Evolutionary conservation across 2,797 vertebrate genomes (phyloP), one percentile per base, ranked within the genome.

Genomic region (Acipenser ruthenus): DNA sequence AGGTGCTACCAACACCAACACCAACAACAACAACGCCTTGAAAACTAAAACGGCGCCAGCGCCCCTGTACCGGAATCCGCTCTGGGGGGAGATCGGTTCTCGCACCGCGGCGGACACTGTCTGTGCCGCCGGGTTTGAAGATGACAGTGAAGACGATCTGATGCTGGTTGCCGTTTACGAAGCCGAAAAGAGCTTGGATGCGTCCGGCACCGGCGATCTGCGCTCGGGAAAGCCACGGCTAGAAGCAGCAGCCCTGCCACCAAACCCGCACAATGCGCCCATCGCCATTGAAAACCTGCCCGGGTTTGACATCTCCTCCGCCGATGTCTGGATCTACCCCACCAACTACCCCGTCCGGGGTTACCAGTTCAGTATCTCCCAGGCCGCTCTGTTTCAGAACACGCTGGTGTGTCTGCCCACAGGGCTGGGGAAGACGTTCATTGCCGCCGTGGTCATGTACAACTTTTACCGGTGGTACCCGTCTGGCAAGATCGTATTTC

Each of bases 381-480:
- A 82, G 63, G 80, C 88, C 0, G 89, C 94, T 1, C 69, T 98
- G 67, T 82, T 91, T 63, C 80, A 83, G 4, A 99, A 99, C 86
- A 96, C 96, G 0, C 82, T 99, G 11, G 92, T 97, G 6, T 97
- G 94, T 65, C 83, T 99, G 23, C 96, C 96, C 66, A 98, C 96
- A 0, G 95, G 96, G 2, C 75, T 99, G 72, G 96, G 96, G 0
- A 99, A 99, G 80, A 99, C 96, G 0, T 98, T 99, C 63, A 93
- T 99, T 64, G 96, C 95, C 48, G 82, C 96, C 1, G 96, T 96
- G 67, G 90, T 99, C 4, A 95, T 99, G 93, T 95, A 96, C 80
- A 99, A 99, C 78, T 99, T 96, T 79, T 97, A 95, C 82, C 94
- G 96, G 73, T 99, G 96, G 96, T 99, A 95, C 77, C 94, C 96